phyloP scores from a whole-genome alignment of 1,140 invertebrate genomes.

The Ceratina calcarata region DNA sequence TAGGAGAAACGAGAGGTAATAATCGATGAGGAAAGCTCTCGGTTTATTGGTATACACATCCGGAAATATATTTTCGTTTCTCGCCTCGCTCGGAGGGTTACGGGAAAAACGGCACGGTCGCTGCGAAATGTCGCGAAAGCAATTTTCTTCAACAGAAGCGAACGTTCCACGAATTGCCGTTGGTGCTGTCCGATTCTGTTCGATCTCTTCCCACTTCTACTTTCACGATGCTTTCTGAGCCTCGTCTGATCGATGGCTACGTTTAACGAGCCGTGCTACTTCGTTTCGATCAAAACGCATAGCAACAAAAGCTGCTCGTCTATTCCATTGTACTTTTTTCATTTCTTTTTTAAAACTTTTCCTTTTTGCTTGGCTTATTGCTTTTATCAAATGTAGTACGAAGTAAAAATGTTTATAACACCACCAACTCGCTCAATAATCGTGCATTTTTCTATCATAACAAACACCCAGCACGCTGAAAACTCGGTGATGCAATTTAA shows the following conservation, averaged over 20 bases:
- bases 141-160: constrained; percentile 67
- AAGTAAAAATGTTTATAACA: no score
- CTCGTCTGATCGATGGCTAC: constrained; percentile 49
- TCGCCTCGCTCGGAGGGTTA: constrained; percentile 51
- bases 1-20: constrained; percentile 23
- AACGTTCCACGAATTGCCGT: constrained; percentile 43
- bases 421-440: no score
- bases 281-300: background rate
- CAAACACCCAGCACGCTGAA: background rate
- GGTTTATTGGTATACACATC: constrained; percentile 73
- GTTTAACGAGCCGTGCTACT: background rate
- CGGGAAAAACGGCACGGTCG: background rate
- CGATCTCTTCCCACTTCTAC: constrained; percentile 34
- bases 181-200: constrained; percentile 43
- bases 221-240: constrained; percentile 31
- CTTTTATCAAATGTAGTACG: no score
- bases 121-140: constrained; percentile 67
- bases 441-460: background rate
- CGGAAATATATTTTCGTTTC: constrained; percentile 75
- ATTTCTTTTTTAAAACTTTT: no score
- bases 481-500: constrained; percentile 12
- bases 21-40: constrained; percentile 67
- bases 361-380: no score
- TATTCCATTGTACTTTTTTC: background rate
- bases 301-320: background rate